Conservation (phyloP, 2,113 vertebrate species). For the Zosterops pallidus region DNA sequence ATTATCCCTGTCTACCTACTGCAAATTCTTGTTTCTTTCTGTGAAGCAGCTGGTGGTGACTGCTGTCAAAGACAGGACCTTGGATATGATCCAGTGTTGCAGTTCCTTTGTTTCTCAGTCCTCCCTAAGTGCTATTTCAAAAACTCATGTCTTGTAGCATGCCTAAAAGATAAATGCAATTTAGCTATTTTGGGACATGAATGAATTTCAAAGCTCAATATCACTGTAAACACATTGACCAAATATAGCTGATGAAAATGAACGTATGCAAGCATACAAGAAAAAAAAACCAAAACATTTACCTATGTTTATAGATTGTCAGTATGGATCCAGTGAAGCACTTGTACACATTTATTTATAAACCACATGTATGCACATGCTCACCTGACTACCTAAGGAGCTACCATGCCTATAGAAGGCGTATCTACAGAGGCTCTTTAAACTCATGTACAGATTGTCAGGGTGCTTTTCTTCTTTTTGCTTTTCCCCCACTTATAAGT, state of each 20-base stretch:
- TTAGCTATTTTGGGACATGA: background rate
- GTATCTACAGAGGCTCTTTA: background rate
- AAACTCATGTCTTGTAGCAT: background rate
- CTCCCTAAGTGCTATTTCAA: background rate
- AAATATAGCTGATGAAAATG: background rate
- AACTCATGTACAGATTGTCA: background rate
- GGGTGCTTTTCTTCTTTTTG: background rate
- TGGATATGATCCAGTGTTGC: constrained; percentile 24
- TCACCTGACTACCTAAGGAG: background rate
- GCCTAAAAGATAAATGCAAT: background rate
- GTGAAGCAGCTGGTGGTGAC: constrained; percentile 49
- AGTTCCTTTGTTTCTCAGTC: constrained; percentile 48
- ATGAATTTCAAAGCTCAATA: background rate
- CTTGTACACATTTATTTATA: background rate
- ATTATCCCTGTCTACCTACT: background rate
- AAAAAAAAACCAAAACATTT: background rate
- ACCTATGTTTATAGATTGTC: background rate
- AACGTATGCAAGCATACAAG: background rate
- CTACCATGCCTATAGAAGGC: background rate
- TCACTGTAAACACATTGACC: background rate
- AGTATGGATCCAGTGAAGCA: background rate
- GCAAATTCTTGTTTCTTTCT: constrained; percentile 10
- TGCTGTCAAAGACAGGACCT: constrained; percentile 55
- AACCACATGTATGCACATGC: background rate
- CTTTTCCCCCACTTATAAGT: background rate